phyloP scores from a whole-genome alignment of 2,113 vertebrate species.

The Dicentrarchus labrax region DNA sequence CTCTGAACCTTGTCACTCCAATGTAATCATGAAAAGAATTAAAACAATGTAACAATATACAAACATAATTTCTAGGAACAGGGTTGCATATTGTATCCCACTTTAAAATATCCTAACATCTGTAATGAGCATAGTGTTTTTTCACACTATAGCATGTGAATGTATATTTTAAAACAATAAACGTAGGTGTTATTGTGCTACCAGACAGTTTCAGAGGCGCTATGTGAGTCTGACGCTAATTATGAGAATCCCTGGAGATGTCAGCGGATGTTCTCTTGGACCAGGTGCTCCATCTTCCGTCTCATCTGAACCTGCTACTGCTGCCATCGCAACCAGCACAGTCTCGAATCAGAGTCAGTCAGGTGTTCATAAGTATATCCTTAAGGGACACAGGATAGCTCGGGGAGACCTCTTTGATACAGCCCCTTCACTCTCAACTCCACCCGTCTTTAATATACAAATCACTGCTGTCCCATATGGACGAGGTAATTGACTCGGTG shows the following conservation, averaged over 20 bases:
- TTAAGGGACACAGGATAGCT: constrained; percentile 65
- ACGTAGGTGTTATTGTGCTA: background rate
- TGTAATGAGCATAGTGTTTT: background rate
- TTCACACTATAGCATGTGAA: background rate
- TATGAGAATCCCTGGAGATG: constrained; percentile 67
- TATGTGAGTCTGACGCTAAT: constrained; percentile 61
- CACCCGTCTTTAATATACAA: constrained; percentile 78
- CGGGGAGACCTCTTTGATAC: constrained; percentile 76
- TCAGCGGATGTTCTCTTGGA: constrained; percentile 41
- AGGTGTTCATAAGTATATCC: constrained; percentile 80
- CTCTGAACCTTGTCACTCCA: too few relatives aligned
- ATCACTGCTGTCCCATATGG: constrained; percentile 83
- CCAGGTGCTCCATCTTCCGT: constrained; percentile 70
- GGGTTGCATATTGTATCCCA: background rate
- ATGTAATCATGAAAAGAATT: too few relatives aligned
- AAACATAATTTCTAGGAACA: too few relatives aligned
- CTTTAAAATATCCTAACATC: background rate
- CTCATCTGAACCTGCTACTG: constrained; percentile 55
- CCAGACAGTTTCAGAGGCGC: constrained; percentile 40
- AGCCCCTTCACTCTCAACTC: constrained; percentile 62
- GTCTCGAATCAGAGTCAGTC: constrained; percentile 69
- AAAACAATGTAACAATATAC: too few relatives aligned
- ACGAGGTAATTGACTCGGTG: constrained; percentile 83
- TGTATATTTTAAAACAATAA: constrained; percentile 19
- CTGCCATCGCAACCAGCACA: constrained; percentile 61